Evolutionary conservation across 1,140 invertebrate genomes (phyloP).

Genomic region (Pseudomyrmex concolor): DNA sequence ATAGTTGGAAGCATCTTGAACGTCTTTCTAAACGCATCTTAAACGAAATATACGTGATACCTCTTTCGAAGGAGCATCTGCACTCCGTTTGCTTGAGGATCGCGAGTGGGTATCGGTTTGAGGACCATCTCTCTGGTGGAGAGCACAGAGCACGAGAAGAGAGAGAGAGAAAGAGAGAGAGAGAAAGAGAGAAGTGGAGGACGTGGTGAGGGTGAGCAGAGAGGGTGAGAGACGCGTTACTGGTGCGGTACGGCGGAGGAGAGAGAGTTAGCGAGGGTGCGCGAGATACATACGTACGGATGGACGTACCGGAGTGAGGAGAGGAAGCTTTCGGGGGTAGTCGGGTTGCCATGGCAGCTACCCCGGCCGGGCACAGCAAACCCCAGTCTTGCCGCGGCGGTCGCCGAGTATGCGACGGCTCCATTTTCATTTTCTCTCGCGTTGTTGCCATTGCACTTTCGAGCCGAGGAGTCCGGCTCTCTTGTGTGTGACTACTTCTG

Average conservation of each 20-base stretch:
- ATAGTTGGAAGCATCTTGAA: neutral
- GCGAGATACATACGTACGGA: slow-evolving; percentile 18
- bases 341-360: slow-evolving; percentile 83
- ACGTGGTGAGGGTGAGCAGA: slow-evolving; percentile 1
- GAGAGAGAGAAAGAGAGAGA: slow-evolving; percentile 14
- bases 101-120: slow-evolving; percentile 33
- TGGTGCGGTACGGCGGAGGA: slow-evolving; percentile 27
- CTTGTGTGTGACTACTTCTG: slow-evolving; percentile 17
- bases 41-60: slow-evolving; percentile 4
- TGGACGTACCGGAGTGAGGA: slow-evolving; percentile 52
- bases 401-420: slow-evolving; percentile 71
- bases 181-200: slow-evolving; percentile 51
- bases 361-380: slow-evolving; percentile 81
- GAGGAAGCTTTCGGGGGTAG: slow-evolving; percentile 76
- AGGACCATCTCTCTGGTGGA: slow-evolving; percentile 49
- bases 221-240: slow-evolving; percentile 34
- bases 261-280: slow-evolving; percentile 38
- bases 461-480: neutral
- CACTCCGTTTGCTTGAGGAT: slow-evolving; percentile 35
- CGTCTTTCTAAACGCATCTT: neutral
- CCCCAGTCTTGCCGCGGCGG: slow-evolving; percentile 80
- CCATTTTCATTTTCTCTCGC: slow-evolving; percentile 30
- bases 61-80: slow-evolving; percentile 7
- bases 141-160: neutral
- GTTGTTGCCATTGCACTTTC: slow-evolving; percentile 30